These are phyloP conservation scores for Leucopternis melanops DNA, from an alignment of 2,113 vertebrate genomes.

Conservation along the genomic window DNA sequence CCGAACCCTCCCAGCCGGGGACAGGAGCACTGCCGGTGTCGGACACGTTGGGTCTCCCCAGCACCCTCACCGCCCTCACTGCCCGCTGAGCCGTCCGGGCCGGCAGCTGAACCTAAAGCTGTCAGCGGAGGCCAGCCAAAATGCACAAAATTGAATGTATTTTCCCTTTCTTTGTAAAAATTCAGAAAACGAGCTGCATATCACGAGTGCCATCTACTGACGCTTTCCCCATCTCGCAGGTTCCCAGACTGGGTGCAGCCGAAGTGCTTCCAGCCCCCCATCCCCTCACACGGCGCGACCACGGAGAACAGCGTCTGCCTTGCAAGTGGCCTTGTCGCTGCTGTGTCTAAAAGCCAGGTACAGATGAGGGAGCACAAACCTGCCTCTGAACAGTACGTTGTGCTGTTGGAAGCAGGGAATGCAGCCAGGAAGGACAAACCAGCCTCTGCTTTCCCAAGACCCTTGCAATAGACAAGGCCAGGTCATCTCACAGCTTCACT, in stretches of 20 bases:
- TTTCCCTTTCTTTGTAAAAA: neutral
- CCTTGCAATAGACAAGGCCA: fast-evolving
- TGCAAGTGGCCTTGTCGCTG: fast-evolving
- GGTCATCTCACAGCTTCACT: neutral
- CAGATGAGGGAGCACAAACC: fast-evolving
- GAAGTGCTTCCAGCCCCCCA: fast-evolving
- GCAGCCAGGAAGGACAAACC: neutral
- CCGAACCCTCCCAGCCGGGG: fast-evolving
- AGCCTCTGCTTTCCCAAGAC: neutral
- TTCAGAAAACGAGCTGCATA: neutral
- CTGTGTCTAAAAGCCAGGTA: fast-evolving
- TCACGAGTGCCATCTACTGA: conserved; percentile 10
- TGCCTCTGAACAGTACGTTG: fast-evolving
- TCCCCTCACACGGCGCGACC: fast-evolving
- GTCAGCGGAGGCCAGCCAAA: neutral
- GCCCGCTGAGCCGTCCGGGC: fast-evolving
- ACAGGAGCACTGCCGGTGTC: fast-evolving
- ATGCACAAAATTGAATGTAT: fast-evolving
- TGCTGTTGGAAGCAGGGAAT: neutral
- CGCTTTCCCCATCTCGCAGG: neutral
- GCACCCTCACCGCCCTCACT: neutral
- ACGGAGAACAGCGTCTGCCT: fast-evolving
- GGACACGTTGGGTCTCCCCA: fast-evolving
- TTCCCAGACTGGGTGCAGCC: fast-evolving
- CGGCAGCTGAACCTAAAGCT: neutral